These are phyloP conservation scores for Cataglyphis altisquamis DNA, from an alignment of 2,888 invertebrate genomes.

Conservation along the genomic window DNA sequence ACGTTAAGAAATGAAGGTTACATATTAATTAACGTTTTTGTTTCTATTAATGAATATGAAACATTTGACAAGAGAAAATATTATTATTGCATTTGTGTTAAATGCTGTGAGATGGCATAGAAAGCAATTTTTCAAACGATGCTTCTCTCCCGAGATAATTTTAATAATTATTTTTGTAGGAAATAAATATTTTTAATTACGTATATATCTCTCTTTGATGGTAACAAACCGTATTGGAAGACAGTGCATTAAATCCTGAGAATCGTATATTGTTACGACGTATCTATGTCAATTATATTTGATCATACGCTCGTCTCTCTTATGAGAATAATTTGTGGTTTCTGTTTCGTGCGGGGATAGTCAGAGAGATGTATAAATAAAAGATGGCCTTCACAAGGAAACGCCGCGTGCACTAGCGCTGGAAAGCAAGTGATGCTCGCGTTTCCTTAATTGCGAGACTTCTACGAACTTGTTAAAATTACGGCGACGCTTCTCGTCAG, in stretches of 20 bases:
- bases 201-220: neutral
- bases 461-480: slow-evolving; percentile 84
- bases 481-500: slow-evolving; percentile 79
- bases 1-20: neutral
- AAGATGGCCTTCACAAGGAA: slow-evolving; percentile 53
- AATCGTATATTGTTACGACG: slow-evolving; percentile 46
- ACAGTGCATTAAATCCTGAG: slow-evolving; percentile 34
- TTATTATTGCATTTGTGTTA: neutral
- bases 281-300: slow-evolving; percentile 53
- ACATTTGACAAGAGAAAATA: neutral
- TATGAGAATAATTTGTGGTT: slow-evolving; percentile 55
- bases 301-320: slow-evolving; percentile 39
- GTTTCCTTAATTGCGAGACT: slow-evolving; percentile 64
- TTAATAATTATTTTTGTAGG: neutral
- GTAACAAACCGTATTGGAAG: slow-evolving; percentile 17
- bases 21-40: neutral
- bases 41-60: neutral
- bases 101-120: neutral
- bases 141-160: neutral
- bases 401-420: slow-evolving; percentile 40
- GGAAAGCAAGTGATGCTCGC: slow-evolving; percentile 53
- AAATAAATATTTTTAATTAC: slow-evolving; percentile 18
- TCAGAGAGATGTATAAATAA: slow-evolving; percentile 51
- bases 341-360: slow-evolving; percentile 54
- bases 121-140: slow-evolving; percentile 4